Evolutionary conservation across 2,888 invertebrate species (phyloP).

Genomic region (Vandiemenella viatica): DNA sequence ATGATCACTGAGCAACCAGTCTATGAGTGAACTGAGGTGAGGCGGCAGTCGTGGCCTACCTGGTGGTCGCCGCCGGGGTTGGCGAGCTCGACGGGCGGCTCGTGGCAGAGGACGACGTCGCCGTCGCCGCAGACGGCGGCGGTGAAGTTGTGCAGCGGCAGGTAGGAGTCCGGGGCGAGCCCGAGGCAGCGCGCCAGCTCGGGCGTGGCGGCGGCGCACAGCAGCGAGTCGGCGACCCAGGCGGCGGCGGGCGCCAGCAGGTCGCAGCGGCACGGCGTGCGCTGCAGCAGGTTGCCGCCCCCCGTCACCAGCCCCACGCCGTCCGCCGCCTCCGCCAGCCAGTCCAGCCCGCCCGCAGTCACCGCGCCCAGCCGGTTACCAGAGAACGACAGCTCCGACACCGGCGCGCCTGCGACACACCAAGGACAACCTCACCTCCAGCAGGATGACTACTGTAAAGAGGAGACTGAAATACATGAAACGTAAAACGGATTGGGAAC

Average conservation of each 20-base stretch:
- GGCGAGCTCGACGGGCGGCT: conserved; percentile 2
- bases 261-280: conserved; percentile 49
- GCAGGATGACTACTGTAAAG: too few relatives aligned
- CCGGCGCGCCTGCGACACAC: conserved; percentile 28
- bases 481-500: too few relatives aligned
- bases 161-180: neutral
- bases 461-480: too few relatives aligned
- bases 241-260: conserved; percentile 38
- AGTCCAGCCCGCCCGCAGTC: conserved; percentile 20
- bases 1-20: too few relatives aligned
- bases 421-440: too few relatives aligned
- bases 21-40: too few relatives aligned
- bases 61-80: neutral
- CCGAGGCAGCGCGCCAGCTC: neutral
- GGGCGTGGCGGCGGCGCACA: neutral
- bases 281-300: conserved; percentile 46
- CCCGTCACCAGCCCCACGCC: conserved; percentile 35
- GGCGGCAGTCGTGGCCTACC: neutral
- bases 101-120: conserved; percentile 12
- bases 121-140: conserved; percentile 12
- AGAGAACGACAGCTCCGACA: conserved; percentile 34
- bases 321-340: conserved; percentile 11
- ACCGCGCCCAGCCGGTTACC: conserved; percentile 41
- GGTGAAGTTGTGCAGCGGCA: neutral
- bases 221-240: too few relatives aligned